A percentile compares a stretch with the other conserved stretches of the same genome.
Evolutionary conservation across 2,113 vertebrate genomes (phyloP).

Genomic region (Vidua chalybeata): DNA sequence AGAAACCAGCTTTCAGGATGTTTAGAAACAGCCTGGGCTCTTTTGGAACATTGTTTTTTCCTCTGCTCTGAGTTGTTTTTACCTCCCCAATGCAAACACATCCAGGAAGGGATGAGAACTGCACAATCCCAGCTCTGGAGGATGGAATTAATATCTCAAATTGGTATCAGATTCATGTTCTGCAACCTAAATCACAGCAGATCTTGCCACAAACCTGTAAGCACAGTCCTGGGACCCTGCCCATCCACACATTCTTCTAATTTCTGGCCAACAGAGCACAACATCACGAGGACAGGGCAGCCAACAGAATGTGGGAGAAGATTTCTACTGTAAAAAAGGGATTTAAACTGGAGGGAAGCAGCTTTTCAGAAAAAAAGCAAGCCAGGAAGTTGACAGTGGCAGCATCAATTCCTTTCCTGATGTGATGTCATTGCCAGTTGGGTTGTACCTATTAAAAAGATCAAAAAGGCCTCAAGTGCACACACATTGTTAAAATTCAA

Average conservation of each 20-base stretch:
- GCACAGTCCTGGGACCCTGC: neutral
- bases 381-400: neutral
- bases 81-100: neutral
- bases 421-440: neutral
- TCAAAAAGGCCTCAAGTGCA: neutral
- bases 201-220: neutral
- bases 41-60: neutral
- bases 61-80: neutral
- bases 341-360: neutral
- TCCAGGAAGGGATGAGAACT: neutral
- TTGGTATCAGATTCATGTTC: neutral
- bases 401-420: neutral
- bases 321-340: neutral
- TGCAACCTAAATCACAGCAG: neutral
- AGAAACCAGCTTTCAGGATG: neutral
- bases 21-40: neutral
- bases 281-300: rapidly evolving
- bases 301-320: neutral
- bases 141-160: neutral
- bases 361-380: neutral
- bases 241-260: neutral
- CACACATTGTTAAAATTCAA: neutral
- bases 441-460: neutral
- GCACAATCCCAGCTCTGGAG: neutral
- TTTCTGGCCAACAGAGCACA: neutral